Conservation (phyloP, 2,888 invertebrate genomes). For the Agrenia bidenticulata region DNA sequence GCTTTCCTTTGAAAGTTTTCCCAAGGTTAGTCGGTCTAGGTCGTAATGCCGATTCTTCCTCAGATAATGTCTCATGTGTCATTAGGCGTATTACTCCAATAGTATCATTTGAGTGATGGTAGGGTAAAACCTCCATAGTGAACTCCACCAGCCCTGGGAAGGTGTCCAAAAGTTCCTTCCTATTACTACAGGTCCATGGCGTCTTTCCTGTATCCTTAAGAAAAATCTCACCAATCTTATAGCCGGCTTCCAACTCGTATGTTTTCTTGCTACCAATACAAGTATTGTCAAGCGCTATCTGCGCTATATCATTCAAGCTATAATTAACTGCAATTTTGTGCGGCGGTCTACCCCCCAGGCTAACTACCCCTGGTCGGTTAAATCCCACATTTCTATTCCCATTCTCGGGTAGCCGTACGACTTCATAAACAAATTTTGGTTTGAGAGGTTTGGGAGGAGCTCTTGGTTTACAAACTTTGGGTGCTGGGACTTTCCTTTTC, state of each 20-base stretch:
- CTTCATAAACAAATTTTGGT: conserved; percentile 24
- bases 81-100: conserved; percentile 30
- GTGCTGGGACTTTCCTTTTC: not conserved
- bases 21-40: conserved; percentile 21
- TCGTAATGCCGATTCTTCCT: conserved; percentile 16
- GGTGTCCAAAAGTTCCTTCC: not conserved
- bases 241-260: not conserved
- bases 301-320: not conserved
- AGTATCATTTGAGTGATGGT: no score
- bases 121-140: not conserved
- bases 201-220: not conserved
- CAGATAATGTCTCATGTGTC: conserved; percentile 21
- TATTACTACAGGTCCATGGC: not conserved
- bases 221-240: conserved; percentile 8
- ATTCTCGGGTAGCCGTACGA: conserved; percentile 27
- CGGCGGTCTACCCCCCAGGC: not conserved
- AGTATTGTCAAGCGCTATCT: not conserved
- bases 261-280: not conserved
- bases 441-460: conserved; percentile 31
- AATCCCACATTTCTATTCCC: no score
- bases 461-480: conserved; percentile 8
- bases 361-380: not conserved
- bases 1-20: conserved; percentile 19
- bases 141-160: conserved; percentile 8
- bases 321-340: not conserved